Conservation (phyloP, 2,888 invertebrate species). For the Cloeon dipterum region DNA sequence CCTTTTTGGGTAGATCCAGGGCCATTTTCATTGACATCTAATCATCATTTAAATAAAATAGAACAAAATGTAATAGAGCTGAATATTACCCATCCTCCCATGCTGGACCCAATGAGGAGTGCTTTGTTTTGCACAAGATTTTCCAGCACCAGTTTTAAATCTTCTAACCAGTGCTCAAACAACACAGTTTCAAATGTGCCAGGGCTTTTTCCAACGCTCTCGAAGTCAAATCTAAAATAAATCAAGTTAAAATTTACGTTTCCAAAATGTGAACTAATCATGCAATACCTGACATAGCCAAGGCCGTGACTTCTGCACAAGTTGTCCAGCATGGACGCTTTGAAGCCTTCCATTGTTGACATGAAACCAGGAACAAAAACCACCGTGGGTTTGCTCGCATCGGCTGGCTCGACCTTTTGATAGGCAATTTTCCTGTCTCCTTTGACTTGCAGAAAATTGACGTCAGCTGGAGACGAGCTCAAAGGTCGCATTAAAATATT, state of each 20-base stretch:
- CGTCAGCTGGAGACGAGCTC: not conserved
- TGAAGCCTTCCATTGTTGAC: slow-evolving; percentile 5
- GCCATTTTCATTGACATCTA: slow-evolving; percentile 5
- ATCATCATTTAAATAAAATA: not conserved
- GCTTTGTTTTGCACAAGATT: not conserved
- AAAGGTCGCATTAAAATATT: too few relatives aligned
- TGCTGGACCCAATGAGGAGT: slow-evolving; percentile 3
- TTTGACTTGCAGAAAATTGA: not conserved
- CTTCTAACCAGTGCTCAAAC: slow-evolving; percentile 5
- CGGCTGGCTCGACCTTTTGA: not conserved
- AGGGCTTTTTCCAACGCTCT: slow-evolving; percentile 4
- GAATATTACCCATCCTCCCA: slow-evolving; percentile 6
- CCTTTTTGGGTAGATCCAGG: slow-evolving; percentile 1
- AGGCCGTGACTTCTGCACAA: not conserved
- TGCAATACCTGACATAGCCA: slow-evolving; percentile 3
- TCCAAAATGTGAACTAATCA: too few relatives aligned
- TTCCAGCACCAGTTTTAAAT: slow-evolving; percentile 1
- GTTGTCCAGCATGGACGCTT: not conserved
- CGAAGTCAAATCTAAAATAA: slow-evolving; percentile 4
- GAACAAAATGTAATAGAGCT: not conserved
- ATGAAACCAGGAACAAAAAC: slow-evolving; percentile 4
- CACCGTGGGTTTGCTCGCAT: slow-evolving; percentile 3
- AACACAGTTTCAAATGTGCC: slow-evolving; percentile 1
- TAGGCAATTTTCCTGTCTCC: slow-evolving; percentile 3
- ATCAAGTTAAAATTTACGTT: not conserved